Base-by-base conservation (phyloP, 2,113 vertebrate species). In the Serilophus lunatus region DNA sequence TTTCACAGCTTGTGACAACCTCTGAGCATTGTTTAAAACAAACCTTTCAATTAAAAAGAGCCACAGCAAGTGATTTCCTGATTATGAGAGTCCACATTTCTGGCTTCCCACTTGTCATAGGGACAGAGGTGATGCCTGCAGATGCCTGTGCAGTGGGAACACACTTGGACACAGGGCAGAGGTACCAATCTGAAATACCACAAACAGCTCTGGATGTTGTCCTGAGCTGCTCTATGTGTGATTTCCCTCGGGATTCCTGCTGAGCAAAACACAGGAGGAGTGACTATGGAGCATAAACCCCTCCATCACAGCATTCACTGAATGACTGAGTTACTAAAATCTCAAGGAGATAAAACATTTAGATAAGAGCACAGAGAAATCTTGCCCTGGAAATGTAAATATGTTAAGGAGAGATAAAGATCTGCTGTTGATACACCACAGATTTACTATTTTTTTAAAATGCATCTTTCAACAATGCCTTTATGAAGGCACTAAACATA, bases 111-210 rank as follows among this genome's bases (percentile, higher is more conserved):
- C 6, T 53, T n/a, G 31, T 12, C 7, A 3, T 12, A 47, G 61
- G 38, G 56, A 22, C 25, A 53, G 61, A 47, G 33, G 19, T 51
- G 49, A 40, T n/a, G n/a, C n/a, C n/a, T n/a, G n/a, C 24, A 8
- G 45, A 5, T 8, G 13, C 4, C 0, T 12, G 53, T 3, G 0
- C 10, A 10, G 25, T 17, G 12, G 59, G 49, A n/a, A 53, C n/a
- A 47, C 15, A 12, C 36, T 13, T 18, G 33, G n/a, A 18, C n/a
- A 4, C 19, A 13, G 42, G 26, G 29, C 64, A 90, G 45, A 76
- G 13, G 57, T 23, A 47, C 18, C 45, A 18, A 16, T 40, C 63
- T 35, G 28, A 47, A 29, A 6, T 18, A 35, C 10, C 40, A 38
- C 7, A 23, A 88, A 44, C 45, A 76, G 50, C 45, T 60, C n/a